Conservation (phyloP, 1,140 invertebrate genomes). For the Megalonaias nervosa region DNA sequence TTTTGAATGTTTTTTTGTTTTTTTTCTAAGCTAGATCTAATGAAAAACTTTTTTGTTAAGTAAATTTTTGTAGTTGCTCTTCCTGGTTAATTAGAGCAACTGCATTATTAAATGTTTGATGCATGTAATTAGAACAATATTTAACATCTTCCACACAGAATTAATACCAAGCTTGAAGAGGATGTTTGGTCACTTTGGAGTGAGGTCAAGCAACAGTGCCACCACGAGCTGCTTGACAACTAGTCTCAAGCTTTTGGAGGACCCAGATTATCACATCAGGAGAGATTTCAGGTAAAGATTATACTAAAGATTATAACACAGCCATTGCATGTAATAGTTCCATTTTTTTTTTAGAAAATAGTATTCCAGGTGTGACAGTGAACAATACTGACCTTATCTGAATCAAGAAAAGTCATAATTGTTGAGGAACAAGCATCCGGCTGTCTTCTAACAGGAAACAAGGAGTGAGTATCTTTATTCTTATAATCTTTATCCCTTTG, state of each 20-base stretch:
- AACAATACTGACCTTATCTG: no score
- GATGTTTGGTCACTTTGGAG: conserved; percentile 59
- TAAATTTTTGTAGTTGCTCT: no score
- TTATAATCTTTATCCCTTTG: no score
- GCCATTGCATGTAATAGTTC: neutral
- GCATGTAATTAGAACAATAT: neutral
- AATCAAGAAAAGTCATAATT: no score
- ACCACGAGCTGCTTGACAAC: conserved; percentile 48
- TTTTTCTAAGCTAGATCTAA: no score
- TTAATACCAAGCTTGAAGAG: conserved; percentile 48
- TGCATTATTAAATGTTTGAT: neutral
- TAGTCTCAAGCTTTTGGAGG: conserved; percentile 48
- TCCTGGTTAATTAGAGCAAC: neutral
- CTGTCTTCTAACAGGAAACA: no score
- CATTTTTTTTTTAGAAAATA: neutral
- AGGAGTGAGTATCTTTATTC: no score
- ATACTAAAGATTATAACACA: neutral
- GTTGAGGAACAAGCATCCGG: no score
- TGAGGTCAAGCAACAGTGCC: conserved; percentile 44
- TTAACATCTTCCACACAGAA: conserved; percentile 27
- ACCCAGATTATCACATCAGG: conserved; percentile 49
- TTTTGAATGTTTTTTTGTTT: no score
- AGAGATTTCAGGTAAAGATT: conserved; percentile 48
- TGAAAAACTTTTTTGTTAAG: no score
- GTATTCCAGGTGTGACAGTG: no score